Percentiles rank a stretch among this genome's conserved stretches.
Conservation (phyloP, 2,797 vertebrate species). For the Cyprinella venusta region DNA sequence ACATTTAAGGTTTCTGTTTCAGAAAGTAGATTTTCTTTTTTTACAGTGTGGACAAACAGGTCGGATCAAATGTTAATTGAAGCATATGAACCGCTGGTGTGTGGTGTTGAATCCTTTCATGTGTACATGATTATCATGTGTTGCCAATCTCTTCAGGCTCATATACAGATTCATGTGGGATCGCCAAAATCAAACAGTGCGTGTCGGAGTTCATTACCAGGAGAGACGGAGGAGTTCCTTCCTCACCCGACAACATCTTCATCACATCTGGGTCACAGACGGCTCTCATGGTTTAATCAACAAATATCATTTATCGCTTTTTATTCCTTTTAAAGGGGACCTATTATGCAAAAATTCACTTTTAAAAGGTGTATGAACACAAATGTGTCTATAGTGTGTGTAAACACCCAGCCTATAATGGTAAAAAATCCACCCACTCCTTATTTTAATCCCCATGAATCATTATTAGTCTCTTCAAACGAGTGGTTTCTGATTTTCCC, state of each 20-base stretch:
- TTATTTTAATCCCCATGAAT: no score
- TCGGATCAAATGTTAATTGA: background rate
- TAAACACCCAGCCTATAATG: no score
- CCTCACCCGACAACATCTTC: slow-evolving; percentile 72
- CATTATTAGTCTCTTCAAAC: no score
- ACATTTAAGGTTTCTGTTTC: background rate
- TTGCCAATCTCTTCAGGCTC: slow-evolving; percentile 65
- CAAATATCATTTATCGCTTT: background rate
- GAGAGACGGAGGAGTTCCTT: slow-evolving; percentile 73
- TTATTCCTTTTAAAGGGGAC: background rate
- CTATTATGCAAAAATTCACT: no score
- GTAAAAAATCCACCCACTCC: no score
- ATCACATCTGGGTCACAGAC: slow-evolving; percentile 71
- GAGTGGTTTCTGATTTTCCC: no score
- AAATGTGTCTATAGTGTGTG: no score
- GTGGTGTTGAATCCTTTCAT: slow-evolving; percentile 3
- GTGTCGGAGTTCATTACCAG: slow-evolving; percentile 72
- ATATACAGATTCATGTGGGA: slow-evolving; percentile 63
- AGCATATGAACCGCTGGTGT: no score
- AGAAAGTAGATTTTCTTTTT: background rate
- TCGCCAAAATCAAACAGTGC: slow-evolving; percentile 54
- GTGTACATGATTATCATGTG: background rate
- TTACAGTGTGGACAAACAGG: background rate
- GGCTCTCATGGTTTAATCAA: slow-evolving; percentile 68
- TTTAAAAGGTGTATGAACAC: no score